These are phyloP conservation scores for Lithophane semibrunnea DNA, from an alignment of 2,888 invertebrate species.

Conservation along the genomic window DNA sequence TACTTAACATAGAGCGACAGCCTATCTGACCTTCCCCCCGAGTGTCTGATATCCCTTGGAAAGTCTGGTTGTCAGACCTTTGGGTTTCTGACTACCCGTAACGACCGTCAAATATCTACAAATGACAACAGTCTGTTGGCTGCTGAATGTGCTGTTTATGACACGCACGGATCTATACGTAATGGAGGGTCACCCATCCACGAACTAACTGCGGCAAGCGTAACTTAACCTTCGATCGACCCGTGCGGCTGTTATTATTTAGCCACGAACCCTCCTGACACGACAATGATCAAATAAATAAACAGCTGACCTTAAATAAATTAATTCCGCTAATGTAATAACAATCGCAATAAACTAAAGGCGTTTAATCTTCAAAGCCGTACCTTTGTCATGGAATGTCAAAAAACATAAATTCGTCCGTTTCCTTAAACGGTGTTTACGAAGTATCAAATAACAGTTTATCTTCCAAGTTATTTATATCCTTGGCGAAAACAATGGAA, in stretches of 20 bases:
- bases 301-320: neutral
- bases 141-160: neutral
- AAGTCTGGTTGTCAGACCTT: neutral
- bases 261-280: neutral
- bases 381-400: slow-evolving; percentile 30
- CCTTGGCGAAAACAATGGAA: slow-evolving; percentile 25
- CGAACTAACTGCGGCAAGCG: no score
- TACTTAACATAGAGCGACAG: no score
- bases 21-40: no score
- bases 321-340: neutral
- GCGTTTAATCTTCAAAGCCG: slow-evolving; percentile 11
- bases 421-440: slow-evolving; percentile 34
- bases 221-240: neutral
- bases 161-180: no score
- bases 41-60: neutral
- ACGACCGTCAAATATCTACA: neutral
- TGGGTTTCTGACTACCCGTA: neutral
- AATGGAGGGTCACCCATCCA: neutral
- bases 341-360: slow-evolving; percentile 8
- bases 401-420: slow-evolving; percentile 19
- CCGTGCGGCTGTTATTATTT: neutral
- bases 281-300: neutral
- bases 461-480: slow-evolving; percentile 36
- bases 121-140: no score
- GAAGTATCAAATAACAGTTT: slow-evolving; percentile 48